phyloP scores from a whole-genome alignment of 64 coral and sea anemone genomes.

The Orbicella faveolata region DNA sequence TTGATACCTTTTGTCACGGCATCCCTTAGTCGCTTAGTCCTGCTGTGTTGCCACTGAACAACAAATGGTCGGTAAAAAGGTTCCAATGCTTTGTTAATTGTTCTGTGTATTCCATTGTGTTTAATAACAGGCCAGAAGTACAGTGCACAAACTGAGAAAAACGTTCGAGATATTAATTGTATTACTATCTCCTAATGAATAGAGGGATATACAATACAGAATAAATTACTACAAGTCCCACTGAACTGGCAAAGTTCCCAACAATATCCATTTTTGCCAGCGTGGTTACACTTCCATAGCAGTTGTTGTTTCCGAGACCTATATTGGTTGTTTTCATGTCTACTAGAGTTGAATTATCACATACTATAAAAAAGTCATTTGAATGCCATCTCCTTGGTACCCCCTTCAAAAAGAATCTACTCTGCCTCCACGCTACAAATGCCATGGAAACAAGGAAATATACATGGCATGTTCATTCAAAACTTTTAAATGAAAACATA shows the following conservation, averaged over 20 bases:
- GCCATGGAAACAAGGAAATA: too few relatives aligned
- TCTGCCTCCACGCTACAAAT: too few relatives aligned
- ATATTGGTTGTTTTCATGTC: too few relatives aligned
- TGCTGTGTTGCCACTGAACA: slow-evolving; percentile 82
- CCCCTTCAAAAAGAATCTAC: too few relatives aligned
- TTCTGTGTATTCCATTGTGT: slow-evolving; percentile 86
- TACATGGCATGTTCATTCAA: not conserved
- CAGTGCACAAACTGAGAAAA: slow-evolving; percentile 60
- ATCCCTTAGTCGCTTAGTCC: slow-evolving; percentile 70
- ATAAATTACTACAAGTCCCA: not conserved
- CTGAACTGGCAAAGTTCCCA: not conserved
- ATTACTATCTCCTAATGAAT: not conserved
- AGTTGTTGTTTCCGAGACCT: too few relatives aligned
- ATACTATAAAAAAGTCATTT: too few relatives aligned
- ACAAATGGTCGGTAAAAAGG: slow-evolving; percentile 88
- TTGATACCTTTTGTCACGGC: slow-evolving; percentile 49
- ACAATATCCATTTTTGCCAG: too few relatives aligned
- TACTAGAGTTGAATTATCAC: too few relatives aligned
- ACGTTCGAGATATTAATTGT: not conserved
- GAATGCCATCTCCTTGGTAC: too few relatives aligned
- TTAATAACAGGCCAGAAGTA: slow-evolving; percentile 86
- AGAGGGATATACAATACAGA: too few relatives aligned
- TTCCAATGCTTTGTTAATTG: slow-evolving; percentile 44
- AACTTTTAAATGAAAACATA: not conserved
- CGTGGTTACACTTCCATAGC: too few relatives aligned